phyloP scores from a whole-genome alignment of 2,113 vertebrate species.

The Pandion haliaetus region DNA sequence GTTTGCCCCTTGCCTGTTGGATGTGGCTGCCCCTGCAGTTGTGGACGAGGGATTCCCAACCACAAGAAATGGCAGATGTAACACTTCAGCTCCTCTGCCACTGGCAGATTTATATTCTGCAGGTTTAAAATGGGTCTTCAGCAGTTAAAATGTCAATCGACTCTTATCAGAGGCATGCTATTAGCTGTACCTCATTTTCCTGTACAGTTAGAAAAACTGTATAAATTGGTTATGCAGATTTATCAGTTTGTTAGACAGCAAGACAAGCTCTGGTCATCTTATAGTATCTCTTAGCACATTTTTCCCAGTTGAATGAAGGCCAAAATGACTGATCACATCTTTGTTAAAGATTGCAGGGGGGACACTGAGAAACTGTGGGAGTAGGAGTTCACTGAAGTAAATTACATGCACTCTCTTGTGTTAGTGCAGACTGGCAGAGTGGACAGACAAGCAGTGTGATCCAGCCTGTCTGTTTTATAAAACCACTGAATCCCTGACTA shows the following conservation, averaged over 20 bases:
- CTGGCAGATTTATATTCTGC: neutral
- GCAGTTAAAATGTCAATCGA: slow-evolving; percentile 39
- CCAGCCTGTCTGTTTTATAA: neutral
- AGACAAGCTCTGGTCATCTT: neutral
- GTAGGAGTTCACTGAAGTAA: neutral
- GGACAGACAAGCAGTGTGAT: neutral
- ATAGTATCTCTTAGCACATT: neutral
- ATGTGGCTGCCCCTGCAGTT: neutral
- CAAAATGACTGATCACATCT: neutral
- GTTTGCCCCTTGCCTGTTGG: fast-evolving
- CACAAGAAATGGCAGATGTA: neutral
- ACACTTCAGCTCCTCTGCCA: neutral
- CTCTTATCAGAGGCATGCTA: neutral
- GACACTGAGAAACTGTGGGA: neutral
- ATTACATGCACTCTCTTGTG: neutral
- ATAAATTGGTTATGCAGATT: neutral
- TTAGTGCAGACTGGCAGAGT: neutral
- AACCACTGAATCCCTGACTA: neutral
- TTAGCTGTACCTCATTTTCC: neutral
- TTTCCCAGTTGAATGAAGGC: neutral
- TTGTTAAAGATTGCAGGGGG: neutral
- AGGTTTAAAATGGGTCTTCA: slow-evolving; percentile 1
- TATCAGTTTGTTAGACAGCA: neutral
- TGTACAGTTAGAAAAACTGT: neutral
- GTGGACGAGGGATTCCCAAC: neutral